These are phyloP conservation scores for Fregetta grallaria DNA, from an alignment of 2,113 vertebrate species.

Conservation along the genomic window DNA sequence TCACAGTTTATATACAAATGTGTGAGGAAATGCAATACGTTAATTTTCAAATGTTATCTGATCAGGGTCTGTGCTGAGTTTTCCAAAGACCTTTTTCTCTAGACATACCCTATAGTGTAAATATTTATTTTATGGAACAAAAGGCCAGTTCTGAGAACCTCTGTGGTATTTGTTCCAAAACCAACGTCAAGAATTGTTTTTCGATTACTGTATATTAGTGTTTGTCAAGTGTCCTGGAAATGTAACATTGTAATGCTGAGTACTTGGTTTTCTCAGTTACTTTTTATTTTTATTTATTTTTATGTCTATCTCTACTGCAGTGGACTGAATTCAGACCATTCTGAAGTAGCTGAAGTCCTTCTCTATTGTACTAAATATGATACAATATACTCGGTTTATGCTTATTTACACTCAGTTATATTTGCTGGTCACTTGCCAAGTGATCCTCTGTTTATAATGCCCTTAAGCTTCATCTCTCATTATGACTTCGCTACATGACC, in stretches of 20 bases:
- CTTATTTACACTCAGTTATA: background rate
- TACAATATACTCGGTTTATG: background rate
- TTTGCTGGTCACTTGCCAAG: background rate
- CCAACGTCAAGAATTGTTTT: slow-evolving; percentile 29
- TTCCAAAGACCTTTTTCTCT: slow-evolving; percentile 26
- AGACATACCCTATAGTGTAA: background rate
- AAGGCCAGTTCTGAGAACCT: slow-evolving; percentile 59
- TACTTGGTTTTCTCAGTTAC: background rate
- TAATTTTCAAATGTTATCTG: background rate
- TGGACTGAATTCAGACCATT: background rate
- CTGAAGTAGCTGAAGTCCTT: background rate
- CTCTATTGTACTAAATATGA: background rate
- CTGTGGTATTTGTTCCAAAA: slow-evolving; percentile 29
- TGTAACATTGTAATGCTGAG: background rate
- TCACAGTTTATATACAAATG: background rate
- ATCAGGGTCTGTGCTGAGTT: background rate
- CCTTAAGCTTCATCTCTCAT: background rate
- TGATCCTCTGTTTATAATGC: background rate
- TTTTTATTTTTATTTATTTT: background rate
- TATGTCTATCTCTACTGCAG: background rate
- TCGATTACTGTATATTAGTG: background rate
- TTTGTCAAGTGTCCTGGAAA: background rate
- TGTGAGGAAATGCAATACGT: background rate
- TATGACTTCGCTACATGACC: background rate
- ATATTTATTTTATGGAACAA: slow-evolving; percentile 50